Evolutionary conservation across 35 echinoderm and acorn worm species (phyloP).

Genomic region (Acanthaster planci): DNA sequence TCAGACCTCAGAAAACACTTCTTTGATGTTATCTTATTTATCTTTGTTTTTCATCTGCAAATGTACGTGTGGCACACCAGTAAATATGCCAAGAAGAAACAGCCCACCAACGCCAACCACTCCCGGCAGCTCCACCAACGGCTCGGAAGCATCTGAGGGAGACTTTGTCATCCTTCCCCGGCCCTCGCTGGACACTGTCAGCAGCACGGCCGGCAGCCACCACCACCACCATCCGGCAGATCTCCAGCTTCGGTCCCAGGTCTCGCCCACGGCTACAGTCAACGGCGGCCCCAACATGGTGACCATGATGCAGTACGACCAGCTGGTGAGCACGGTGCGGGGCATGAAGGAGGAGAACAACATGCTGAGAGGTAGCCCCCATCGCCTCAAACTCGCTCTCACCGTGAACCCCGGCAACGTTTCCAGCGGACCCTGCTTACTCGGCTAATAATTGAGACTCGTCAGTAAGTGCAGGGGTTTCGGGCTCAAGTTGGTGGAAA

Average conservation of each 20-base stretch:
- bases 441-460: too few relatives aligned
- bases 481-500: too few relatives aligned
- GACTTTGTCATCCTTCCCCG: conserved; percentile 12
- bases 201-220: background rate
- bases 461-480: too few relatives aligned
- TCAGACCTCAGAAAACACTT: too few relatives aligned
- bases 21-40: too few relatives aligned
- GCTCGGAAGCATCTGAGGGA: background rate
- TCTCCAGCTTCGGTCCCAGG: background rate
- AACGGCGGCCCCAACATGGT: background rate
- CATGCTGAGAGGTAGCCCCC: background rate
- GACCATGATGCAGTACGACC: background rate
- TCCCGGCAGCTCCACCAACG: background rate
- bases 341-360: conserved; percentile 4
- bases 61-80: too few relatives aligned
- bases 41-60: too few relatives aligned
- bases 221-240: background rate
- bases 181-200: background rate
- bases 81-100: too few relatives aligned
- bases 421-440: too few relatives aligned
- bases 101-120: too few relatives aligned
- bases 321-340: background rate
- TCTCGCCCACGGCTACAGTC: background rate
- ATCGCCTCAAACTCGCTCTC: too few relatives aligned
- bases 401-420: too few relatives aligned